Base-by-base conservation (phyloP, 1,140 invertebrate species). In the Metopolophium dirhodum region DNA sequence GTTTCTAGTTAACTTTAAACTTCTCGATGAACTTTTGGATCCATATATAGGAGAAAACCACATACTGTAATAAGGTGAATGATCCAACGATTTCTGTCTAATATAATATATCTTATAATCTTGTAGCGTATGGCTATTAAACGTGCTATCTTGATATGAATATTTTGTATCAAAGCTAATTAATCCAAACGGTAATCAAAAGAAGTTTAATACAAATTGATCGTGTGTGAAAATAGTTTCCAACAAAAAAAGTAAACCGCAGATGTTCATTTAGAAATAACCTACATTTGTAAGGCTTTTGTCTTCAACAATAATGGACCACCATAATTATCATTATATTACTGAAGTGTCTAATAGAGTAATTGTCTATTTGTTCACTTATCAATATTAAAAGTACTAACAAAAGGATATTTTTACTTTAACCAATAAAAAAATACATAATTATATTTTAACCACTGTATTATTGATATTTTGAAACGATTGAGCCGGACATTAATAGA, bases 251-350 rank as follows among this genome's bases (percentile, higher is more conserved):
- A 9, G 20, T 41, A 22, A 37, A 89, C 51, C 88, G 41, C 41
- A 54, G 51, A 89, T 89, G 87, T 89, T 89, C 23, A 7, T 89
- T 57, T 87, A 87, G 30, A 87, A 87, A 49, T 87, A 87, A 87
- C 51, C 86, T 87, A 47, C 35, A 57, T 89, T 57, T 57, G 49
- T 57, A 37, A 89, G 51, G 88, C 88, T 89, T 89, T 57, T 89
- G 49, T 89, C 88, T 54, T 54, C 9, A 1, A 89, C 37, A 37
- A 89, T 57, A 89, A 89, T 57, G 35, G 23, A 89, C 49, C 88
- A 54, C 51, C 23, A 57, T 89, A 14, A n/a, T 7, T 23, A 54
- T 54, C 20, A 54, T 51, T 18, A 18, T 23, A 54, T 20, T 37
- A 89, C 49, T 87, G 1, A 26, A 88, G 47, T 88, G 88, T 57